Evolutionary conservation across 2,888 invertebrate genomes (phyloP).

Genomic region (Philonicus albiceps): DNA sequence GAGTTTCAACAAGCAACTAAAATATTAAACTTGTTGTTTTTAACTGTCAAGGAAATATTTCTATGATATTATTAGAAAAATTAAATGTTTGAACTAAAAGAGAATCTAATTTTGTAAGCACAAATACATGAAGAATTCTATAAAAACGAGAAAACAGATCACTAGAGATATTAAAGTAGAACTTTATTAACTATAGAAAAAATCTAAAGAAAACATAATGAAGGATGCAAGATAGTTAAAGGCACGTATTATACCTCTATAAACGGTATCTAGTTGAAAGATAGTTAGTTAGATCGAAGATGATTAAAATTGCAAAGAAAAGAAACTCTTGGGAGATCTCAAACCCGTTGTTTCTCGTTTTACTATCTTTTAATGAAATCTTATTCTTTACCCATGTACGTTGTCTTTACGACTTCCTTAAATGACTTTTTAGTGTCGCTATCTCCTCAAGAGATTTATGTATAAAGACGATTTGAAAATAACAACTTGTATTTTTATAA

Average conservation of each 20-base stretch:
- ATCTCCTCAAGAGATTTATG: neutral
- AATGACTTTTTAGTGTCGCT: neutral
- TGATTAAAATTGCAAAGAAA: neutral
- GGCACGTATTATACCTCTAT: neutral
- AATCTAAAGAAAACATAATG: neutral
- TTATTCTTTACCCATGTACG: neutral
- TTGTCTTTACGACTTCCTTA: neutral
- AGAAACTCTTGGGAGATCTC: neutral
- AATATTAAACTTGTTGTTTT: no score
- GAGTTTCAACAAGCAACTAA: no score
- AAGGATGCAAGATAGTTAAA: neutral
- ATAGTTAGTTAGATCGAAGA: neutral
- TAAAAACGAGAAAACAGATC: no score
- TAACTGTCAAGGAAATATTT: no score
- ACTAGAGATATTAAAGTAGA: no score
- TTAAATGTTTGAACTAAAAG: no score
- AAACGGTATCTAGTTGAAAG: neutral
- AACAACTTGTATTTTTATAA: slow-evolving; percentile 21
- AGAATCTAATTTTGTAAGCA: no score
- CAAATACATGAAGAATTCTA: no score
- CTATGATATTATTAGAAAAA: no score
- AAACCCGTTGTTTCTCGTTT: neutral
- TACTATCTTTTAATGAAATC: slow-evolving; percentile 37
- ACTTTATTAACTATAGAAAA: no score
- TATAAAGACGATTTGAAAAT: neutral